Conservation (phyloP, 2,113 vertebrate species). For the Catagonus wagneri region DNA sequence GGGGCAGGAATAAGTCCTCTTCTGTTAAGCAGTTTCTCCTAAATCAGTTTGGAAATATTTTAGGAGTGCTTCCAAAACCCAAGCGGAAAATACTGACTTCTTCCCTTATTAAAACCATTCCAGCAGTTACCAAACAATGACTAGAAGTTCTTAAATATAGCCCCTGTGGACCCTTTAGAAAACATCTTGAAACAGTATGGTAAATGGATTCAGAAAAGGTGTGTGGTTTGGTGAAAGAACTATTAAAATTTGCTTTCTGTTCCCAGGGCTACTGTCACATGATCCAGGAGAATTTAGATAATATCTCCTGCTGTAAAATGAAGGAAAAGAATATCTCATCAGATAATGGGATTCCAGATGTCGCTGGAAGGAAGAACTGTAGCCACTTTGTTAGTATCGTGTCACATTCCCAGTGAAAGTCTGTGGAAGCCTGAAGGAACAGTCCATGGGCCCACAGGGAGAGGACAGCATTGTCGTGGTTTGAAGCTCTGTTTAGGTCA, state of each 20-base stretch:
- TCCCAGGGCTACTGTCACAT: not conserved
- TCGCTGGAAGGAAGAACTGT: not conserved
- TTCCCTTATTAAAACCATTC: conserved; percentile 51
- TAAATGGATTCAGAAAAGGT: conserved; percentile 29
- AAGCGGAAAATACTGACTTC: conserved; percentile 52
- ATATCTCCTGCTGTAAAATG: conserved; percentile 45
- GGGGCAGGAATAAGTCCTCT: conserved; percentile 28
- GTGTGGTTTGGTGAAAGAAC: conserved; percentile 30
- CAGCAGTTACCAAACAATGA: conserved; percentile 43
- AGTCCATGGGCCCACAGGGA: not conserved
- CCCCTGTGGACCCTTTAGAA: conserved; percentile 29
- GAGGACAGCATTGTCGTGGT: not conserved
- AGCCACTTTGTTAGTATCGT: not conserved
- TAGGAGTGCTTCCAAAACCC: conserved; percentile 36
- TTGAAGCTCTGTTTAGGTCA: not conserved
- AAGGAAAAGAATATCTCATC: conserved; percentile 19
- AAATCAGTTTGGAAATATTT: conserved; percentile 61
- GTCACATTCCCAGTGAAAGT: not conserved
- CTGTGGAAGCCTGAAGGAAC: not conserved
- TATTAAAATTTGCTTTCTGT: conserved; percentile 55
- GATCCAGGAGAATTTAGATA: conserved; percentile 48
- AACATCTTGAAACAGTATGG: conserved; percentile 57
- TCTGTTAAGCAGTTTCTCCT: conserved; percentile 58
- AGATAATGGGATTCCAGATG: not conserved
- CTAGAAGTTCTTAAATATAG: conserved; percentile 56